Evolutionary conservation across 2,797 vertebrate genomes (phyloP).

Genomic region (Sparus aurata): DNA sequence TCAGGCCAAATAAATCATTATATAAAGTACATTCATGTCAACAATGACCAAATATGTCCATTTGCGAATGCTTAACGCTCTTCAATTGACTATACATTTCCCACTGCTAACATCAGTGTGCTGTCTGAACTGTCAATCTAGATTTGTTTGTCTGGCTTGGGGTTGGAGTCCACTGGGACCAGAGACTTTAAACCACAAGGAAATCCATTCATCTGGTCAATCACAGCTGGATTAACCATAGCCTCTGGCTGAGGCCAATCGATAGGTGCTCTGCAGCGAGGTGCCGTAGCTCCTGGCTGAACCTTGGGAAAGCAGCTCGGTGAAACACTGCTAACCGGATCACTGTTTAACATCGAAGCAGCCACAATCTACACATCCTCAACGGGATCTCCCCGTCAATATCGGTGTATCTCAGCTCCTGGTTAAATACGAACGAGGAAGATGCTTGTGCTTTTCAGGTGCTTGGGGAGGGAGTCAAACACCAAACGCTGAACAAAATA

Average conservation of each 20-base stretch:
- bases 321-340: slow-evolving; percentile 42
- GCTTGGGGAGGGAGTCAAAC: slow-evolving; percentile 34
- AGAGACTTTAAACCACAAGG: slow-evolving; percentile 49
- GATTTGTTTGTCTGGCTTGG: slow-evolving; percentile 19
- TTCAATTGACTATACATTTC: neutral
- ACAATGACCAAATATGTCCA: neutral
- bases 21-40: neutral
- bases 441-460: slow-evolving; percentile 20
- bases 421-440: slow-evolving; percentile 23
- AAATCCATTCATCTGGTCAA: slow-evolving; percentile 64
- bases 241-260: slow-evolving; percentile 58
- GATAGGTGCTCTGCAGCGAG: slow-evolving; percentile 41
- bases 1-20: neutral
- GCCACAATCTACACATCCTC: slow-evolving; percentile 23
- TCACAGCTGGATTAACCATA: slow-evolving; percentile 69
- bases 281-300: slow-evolving; percentile 25
- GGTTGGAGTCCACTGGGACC: slow-evolving; percentile 20
- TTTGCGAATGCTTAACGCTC: neutral
- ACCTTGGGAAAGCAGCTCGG: slow-evolving; percentile 25
- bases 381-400: slow-evolving; percentile 27
- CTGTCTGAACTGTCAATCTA: slow-evolving; percentile 11
- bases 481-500: slow-evolving; percentile 15
- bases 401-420: slow-evolving; percentile 52
- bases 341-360: slow-evolving; percentile 36
- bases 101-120: neutral